These are phyloP conservation scores for Balanococcus diminutus DNA, from an alignment of 2,888 invertebrate genomes.

Conservation along the genomic window DNA sequence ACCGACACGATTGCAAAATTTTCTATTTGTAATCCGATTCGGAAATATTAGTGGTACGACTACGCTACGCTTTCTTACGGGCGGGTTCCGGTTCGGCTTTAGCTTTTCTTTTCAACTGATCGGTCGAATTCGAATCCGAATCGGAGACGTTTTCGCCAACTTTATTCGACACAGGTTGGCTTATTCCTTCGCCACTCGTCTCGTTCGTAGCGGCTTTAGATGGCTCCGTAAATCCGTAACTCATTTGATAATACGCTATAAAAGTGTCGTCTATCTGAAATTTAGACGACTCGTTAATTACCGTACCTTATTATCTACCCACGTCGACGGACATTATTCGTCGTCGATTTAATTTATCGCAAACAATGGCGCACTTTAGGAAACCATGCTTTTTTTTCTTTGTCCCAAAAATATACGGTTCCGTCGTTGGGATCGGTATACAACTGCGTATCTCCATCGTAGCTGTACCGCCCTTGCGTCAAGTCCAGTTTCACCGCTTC, in stretches of 20 bases:
- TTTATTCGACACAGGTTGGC: background rate
- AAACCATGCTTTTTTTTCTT: constrained; percentile 90
- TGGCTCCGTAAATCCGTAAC: constrained; percentile 76
- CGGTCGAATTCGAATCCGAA: background rate
- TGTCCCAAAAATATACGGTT: constrained; percentile 89
- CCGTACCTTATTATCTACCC: too few relatives aligned
- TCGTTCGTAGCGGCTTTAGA: constrained; percentile 54
- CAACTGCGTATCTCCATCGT: constrained; percentile 77
- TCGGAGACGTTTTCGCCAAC: background rate
- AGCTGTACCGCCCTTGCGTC: constrained; percentile 67
- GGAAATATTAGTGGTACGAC: too few relatives aligned
- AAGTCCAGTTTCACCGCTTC: constrained; percentile 60
- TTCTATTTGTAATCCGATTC: too few relatives aligned
- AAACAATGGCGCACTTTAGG: constrained; percentile 70
- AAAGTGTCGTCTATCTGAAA: constrained; percentile 88
- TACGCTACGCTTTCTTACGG: background rate
- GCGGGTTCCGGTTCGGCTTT: background rate
- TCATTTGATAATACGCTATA: constrained; percentile 94
- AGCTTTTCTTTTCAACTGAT: constrained; percentile 6
- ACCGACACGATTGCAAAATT: too few relatives aligned
- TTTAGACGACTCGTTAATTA: background rate
- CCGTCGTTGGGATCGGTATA: constrained; percentile 85
- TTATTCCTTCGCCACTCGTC: constrained; percentile 59
- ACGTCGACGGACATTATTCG: too few relatives aligned
- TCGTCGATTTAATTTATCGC: background rate